Evolutionary conservation across 2,888 invertebrate species (phyloP), one percentile per base, ranked within the genome.

Genomic region (Drosophila borealis): DNA sequence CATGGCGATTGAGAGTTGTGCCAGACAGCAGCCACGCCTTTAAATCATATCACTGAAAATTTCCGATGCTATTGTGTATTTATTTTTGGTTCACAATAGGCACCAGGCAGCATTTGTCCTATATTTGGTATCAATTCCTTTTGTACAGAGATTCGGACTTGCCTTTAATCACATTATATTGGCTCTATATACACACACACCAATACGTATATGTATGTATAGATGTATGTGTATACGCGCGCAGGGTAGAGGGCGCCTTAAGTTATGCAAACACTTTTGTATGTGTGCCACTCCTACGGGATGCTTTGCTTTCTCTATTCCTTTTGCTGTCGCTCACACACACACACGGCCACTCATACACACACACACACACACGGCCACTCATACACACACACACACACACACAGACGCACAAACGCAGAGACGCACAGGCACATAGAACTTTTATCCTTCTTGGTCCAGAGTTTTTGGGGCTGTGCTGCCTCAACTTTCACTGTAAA

Each of bases 231-330:
- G 48, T 41, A 56, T 53, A 36, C 10, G n/a, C 11, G 14, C 14
- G 25, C 33, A 46, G 54, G 57, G 39, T 48, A 55, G 51, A 51
- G 70, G 53, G 50, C 49, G 78, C 70, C 63, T 78, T 80, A 82
- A 85, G 82, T 82, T 85, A 82, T 82, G 82, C 82, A 82, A 82
- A 85, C 82, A 82, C 80, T 85, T 79, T 84, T 79, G 74, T 81
- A 74, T 72, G 80, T 79, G 82, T 71, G 82, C 85, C 85, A 82
- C 82, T 82, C 82, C 82, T 82, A 72, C 81, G 70, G 81, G 81
- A 84, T 82, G 81, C 81, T 82, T 84, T 81, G 80, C 84, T 82
- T 81, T 82, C 81, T 84, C 81, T 82, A 82, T 82, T 82, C 85
- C 77, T 79, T 84, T 81, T 70, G 69, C 84, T 62, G 59, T 55